These are phyloP conservation scores for Drosophila mulleri DNA, from an alignment of 2,888 invertebrate species.

Conservation along the genomic window DNA sequence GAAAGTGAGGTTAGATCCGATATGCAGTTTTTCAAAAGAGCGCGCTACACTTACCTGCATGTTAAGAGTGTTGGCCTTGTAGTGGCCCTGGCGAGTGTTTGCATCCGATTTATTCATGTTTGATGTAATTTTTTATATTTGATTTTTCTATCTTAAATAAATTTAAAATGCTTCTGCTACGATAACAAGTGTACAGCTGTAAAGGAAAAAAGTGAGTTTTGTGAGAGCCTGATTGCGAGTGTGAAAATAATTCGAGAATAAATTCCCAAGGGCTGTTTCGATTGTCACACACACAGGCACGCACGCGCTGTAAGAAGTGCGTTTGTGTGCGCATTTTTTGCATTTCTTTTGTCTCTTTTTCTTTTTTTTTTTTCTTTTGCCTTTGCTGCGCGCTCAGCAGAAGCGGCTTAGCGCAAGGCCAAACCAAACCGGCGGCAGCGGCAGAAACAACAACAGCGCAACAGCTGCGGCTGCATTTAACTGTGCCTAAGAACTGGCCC, in stretches of 20 bases:
- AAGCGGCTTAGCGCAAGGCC: conserved; percentile 52
- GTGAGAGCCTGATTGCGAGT: conserved; percentile 10
- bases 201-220: conserved; percentile 15
- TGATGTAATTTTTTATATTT: neutral
- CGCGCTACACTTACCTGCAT: conserved; percentile 87
- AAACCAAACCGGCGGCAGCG: conserved; percentile 30
- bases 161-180: conserved; percentile 28
- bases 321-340: conserved; percentile 29
- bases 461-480: conserved; percentile 64
- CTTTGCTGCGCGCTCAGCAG: conserved; percentile 20
- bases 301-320: neutral
- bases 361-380: conserved; percentile 15
- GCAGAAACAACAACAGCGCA: conserved; percentile 38
- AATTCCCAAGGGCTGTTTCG: conserved; percentile 51
- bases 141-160: conserved; percentile 5
- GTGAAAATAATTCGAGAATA: neutral
- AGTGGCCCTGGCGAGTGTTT: conserved; percentile 88
- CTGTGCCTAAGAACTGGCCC: conserved; percentile 25
- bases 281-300: conserved; percentile 15
- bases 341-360: conserved; percentile 37
- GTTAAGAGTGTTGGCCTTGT: conserved; percentile 92
- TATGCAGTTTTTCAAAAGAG: neutral
- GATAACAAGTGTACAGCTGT: conserved; percentile 52
- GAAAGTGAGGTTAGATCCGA: conserved; percentile 56
- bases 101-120: conserved; percentile 79